phyloP scores from a whole-genome alignment of 2,113 vertebrate genomes.

The Echinops telfairi region DNA sequence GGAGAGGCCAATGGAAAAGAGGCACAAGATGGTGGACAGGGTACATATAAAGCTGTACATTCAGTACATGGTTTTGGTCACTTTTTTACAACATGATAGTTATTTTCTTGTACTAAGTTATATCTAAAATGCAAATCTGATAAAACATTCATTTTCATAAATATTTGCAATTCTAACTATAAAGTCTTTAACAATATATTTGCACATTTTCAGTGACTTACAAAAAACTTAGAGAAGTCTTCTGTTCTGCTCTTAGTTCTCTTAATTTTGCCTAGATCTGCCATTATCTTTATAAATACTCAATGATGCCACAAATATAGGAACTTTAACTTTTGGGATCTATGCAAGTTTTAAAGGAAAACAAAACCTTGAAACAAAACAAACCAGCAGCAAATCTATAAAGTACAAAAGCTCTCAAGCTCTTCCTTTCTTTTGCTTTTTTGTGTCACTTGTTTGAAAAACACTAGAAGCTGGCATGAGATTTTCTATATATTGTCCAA shows the following conservation, averaged over 20 bases:
- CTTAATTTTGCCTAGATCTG: constrained; percentile 80
- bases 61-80: constrained; percentile 81
- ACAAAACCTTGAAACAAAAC: neutral
- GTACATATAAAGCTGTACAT: constrained; percentile 77
- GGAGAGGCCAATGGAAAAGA: constrained; percentile 48
- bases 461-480: constrained; percentile 99
- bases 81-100: constrained; percentile 75
- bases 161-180: constrained; percentile 83
- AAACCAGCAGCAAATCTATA: constrained; percentile 85
- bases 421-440: neutral
- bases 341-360: constrained; percentile 84
- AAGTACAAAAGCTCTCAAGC: neutral
- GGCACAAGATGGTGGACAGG: constrained; percentile 42
- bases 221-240: constrained; percentile 65
- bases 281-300: constrained; percentile 82
- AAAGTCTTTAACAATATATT: constrained; percentile 82
- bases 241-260: constrained; percentile 59
- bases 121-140: constrained; percentile 76
- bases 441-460: constrained; percentile 93
- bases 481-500: constrained; percentile 90
- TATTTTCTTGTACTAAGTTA: constrained; percentile 76
- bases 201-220: neutral
- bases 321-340: constrained; percentile 83
- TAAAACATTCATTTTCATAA: constrained; percentile 81
- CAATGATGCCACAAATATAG: constrained; percentile 84